Conservation (phyloP, 1,140 invertebrate species). For the Drosophila kikkawai region DNA sequence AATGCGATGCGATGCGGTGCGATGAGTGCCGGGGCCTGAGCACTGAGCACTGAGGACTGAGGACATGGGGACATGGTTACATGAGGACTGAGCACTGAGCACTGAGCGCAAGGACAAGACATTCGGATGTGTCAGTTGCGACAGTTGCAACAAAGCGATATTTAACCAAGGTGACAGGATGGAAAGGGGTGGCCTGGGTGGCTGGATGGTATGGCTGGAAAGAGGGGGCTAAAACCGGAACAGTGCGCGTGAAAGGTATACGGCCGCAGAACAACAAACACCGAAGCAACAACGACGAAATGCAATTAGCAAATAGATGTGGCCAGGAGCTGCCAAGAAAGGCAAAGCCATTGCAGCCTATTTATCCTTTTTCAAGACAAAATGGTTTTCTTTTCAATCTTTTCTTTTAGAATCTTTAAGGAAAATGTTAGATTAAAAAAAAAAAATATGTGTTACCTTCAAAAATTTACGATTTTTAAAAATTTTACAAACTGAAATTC, state of each 20-base stretch:
- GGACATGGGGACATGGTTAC: slow-evolving; percentile 1
- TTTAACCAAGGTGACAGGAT: slow-evolving; percentile 65
- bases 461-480: no score
- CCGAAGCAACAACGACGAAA: slow-evolving; percentile 61
- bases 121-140: slow-evolving; percentile 52
- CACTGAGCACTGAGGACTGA: not conserved
- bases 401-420: not conserved
- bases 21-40: slow-evolving; percentile 15
- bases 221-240: slow-evolving; percentile 33
- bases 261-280: slow-evolving; percentile 57
- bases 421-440: no score
- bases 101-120: slow-evolving; percentile 48
- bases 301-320: slow-evolving; percentile 82
- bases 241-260: slow-evolving; percentile 66
- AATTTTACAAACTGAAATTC: no score
- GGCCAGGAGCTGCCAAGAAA: slow-evolving; percentile 39
- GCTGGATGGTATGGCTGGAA: not conserved
- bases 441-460: no score
- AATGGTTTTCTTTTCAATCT: not conserved
- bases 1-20: slow-evolving; percentile 38
- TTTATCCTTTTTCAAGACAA: slow-evolving; percentile 1
- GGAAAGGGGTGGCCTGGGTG: slow-evolving; percentile 1
- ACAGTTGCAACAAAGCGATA: slow-evolving; percentile 61
- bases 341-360: slow-evolving; percentile 1
- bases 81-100: slow-evolving; percentile 10